phyloP scores from a whole-genome alignment of 2,113 vertebrate species.

The Laterallus jamaicensis region DNA sequence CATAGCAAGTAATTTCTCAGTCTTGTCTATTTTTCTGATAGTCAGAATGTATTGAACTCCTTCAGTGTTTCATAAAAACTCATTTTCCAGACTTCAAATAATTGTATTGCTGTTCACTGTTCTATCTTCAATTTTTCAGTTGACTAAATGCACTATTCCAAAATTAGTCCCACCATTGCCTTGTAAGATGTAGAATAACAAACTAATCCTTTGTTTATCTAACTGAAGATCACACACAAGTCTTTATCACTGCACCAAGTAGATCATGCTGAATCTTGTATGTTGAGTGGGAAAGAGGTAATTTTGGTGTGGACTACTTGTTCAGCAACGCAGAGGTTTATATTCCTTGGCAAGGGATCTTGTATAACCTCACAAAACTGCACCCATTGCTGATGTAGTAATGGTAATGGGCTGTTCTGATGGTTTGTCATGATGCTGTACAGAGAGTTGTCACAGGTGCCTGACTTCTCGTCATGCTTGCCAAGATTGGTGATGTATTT shows the following conservation, averaged over 20 bases:
- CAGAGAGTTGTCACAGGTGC: background rate
- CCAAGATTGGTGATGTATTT: background rate
- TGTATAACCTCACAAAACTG: background rate
- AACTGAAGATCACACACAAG: background rate
- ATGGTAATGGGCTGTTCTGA: background rate
- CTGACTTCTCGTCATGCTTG: background rate
- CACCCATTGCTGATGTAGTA: background rate
- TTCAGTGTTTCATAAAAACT: constrained; percentile 47
- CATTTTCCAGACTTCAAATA: constrained; percentile 33
- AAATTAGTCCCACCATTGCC: constrained; percentile 2
- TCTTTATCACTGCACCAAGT: background rate
- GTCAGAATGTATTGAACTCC: constrained; percentile 23
- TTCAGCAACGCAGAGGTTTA: rapidly evolving
- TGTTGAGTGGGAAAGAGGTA: background rate
- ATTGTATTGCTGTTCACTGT: constrained; percentile 16
- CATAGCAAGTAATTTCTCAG: background rate
- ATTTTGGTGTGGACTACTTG: background rate
- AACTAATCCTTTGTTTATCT: background rate
- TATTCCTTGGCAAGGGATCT: background rate
- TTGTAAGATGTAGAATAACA: constrained; percentile 23
- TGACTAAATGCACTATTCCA: constrained; percentile 25
- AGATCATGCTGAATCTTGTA: background rate
- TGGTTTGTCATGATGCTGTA: background rate
- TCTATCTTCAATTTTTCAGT: constrained; percentile 54
- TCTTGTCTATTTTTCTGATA: background rate